Base-by-base conservation (phyloP, 2,113 vertebrate genomes). In the Tragelaphus imberbis region DNA sequence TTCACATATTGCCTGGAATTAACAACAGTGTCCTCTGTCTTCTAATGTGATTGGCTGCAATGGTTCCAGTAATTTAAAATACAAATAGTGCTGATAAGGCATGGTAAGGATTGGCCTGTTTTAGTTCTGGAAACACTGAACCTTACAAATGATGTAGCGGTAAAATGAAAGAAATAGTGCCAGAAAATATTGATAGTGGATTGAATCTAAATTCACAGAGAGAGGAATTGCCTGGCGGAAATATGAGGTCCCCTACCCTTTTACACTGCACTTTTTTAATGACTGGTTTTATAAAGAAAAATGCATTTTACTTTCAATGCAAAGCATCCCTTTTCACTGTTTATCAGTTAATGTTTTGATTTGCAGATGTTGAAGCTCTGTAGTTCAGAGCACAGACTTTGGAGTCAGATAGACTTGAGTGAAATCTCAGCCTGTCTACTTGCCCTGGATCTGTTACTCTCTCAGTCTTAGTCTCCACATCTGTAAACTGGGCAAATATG, bases 21-120 rank as follows among this genome's bases (percentile, higher is more conserved):
- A 97, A 96, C 65, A 93, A 51, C 15, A 77, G 56, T 95, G 89
- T 90, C 84, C 63, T 97, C 95, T 97, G 89, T 94, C 55, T 95
- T 94, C 93, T 96, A 63, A 93, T 96, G 65, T 95, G 91, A 98
- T 95, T 96, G 95, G 91, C 79, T 90, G 55, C 92, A 96, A 91
- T 36, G 82, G 94, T 98, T 98, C 93, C 95, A 97, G 97, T 97
- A 94, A 97, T 93, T 97, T 97, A 63, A 98, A 98, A 94, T 53
- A 97, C 55, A 82, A 10, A 65, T 63, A 97, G 91, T 95, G 96
- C 93, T 98, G 95, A 97, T 97, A 94, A 97, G 92, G 49, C 93
- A 51, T 77, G 75, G 79, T 98, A 77, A 86, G 81, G 85, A 89
- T 98, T 97, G 97, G 84, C 28, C 1, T 79, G 63, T 91, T 98